Evolutionary conservation across 2,113 vertebrate species (phyloP).

Genomic region (Datnioides undecimradiatus): DNA sequence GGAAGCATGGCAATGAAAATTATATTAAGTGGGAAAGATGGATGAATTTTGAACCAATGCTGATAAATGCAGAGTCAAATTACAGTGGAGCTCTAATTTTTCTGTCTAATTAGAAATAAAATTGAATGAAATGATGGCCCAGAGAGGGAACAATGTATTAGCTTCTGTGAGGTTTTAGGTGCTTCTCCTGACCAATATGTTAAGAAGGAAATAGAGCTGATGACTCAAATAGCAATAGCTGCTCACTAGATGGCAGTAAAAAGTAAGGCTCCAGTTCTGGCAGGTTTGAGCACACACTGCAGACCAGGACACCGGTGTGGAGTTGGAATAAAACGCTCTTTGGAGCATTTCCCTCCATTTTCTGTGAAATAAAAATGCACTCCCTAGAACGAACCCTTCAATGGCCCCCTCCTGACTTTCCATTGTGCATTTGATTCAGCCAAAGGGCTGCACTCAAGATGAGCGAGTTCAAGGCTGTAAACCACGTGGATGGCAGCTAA

Average conservation of each 20-base stretch:
- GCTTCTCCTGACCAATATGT: neutral
- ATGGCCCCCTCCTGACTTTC: neutral
- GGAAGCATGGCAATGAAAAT: neutral
- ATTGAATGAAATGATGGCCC: neutral
- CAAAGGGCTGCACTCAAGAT: neutral
- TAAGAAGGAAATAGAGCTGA: neutral
- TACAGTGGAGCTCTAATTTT: neutral
- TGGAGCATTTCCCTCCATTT: neutral
- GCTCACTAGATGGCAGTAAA: constrained; percentile 72
- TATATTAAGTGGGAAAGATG: neutral
- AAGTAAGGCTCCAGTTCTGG: constrained; percentile 9
- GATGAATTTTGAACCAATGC: neutral
- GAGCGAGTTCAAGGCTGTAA: neutral
- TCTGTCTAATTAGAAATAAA: neutral
- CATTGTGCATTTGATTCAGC: neutral
- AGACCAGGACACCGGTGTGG: neutral
- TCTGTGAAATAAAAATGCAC: neutral
- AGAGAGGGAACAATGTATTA: neutral
- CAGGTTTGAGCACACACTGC: neutral
- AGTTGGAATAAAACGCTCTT: neutral
- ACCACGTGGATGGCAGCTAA: neutral
- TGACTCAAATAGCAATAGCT: neutral
- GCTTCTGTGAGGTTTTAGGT: neutral
- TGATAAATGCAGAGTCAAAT: neutral
- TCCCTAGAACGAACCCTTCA: neutral